Percentiles rank a stretch among this genome's conserved stretches.
These are phyloP conservation scores for Epinotia brunnichana DNA, from an alignment of 2,888 invertebrate genomes.

Conservation along the genomic window DNA sequence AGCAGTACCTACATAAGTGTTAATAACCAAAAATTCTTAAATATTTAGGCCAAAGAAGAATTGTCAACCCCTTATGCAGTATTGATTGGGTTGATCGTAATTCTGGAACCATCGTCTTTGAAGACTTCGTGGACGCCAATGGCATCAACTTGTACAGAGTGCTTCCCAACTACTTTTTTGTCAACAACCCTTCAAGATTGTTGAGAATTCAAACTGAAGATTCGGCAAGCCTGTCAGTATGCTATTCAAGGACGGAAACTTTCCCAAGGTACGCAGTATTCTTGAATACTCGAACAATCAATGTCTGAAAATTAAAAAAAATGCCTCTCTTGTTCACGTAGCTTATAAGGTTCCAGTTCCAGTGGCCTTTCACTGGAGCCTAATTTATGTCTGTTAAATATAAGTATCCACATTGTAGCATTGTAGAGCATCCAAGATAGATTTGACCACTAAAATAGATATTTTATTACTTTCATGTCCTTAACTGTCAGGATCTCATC, in stretches of 20 bases:
- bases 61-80: conserved; percentile 79
- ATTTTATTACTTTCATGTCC: too few relatives aligned
- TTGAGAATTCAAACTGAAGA: conserved; percentile 76
- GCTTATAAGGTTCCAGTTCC: too few relatives aligned
- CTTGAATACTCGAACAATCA: neutral
- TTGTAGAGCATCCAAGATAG: too few relatives aligned
- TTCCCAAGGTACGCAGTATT: conserved; percentile 45
- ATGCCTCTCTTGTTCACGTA: too few relatives aligned
- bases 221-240: conserved; percentile 78
- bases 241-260: conserved; percentile 77
- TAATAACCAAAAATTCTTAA: neutral
- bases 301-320: too few relatives aligned
- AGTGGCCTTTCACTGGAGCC: too few relatives aligned
- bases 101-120: conserved; percentile 62
- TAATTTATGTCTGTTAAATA: too few relatives aligned
- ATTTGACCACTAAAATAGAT: too few relatives aligned
- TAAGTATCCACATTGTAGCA: too few relatives aligned
- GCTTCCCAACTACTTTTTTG: conserved; percentile 80
- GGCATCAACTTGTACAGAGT: conserved; percentile 84
- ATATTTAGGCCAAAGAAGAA: conserved; percentile 33
- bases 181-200: conserved; percentile 55
- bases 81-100: conserved; percentile 63
- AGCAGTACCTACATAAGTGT: neutral
- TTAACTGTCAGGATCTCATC: too few relatives aligned
- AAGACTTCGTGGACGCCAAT: conserved; percentile 81